Evolutionary conservation across 1,140 invertebrate genomes (phyloP).

Genomic region (Drosophila sp.): DNA sequence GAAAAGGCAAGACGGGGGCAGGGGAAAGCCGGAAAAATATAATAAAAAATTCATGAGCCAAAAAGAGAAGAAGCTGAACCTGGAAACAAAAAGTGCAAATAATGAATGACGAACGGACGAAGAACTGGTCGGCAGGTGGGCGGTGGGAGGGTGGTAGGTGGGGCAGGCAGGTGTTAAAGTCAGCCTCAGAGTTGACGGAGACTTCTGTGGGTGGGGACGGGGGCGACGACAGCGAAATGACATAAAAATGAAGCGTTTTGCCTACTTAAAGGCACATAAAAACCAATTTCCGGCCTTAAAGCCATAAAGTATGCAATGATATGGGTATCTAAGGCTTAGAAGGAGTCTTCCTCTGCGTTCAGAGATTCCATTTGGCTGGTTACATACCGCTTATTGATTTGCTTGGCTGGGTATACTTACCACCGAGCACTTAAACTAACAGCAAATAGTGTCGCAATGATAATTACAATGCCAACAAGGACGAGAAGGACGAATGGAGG

Average conservation of each 20-base stretch:
- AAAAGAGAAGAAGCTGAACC: conserved; percentile 58
- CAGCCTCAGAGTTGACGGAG: not conserved
- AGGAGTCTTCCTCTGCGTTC: not conserved
- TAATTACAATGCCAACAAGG: conserved; percentile 74
- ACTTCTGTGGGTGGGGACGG: not conserved
- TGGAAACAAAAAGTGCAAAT: conserved; percentile 63
- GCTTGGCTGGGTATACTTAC: conserved; percentile 42
- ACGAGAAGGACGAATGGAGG: not conserved
- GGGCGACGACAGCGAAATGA: conserved; percentile 62
- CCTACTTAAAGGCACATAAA: conserved; percentile 79
- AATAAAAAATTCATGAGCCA: conserved; percentile 80
- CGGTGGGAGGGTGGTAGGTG: not conserved
- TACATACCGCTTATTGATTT: conserved; percentile 62
- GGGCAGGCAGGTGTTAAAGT: conserved; percentile 20
- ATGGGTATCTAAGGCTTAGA: conserved; percentile 29
- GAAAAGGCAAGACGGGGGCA: not conserved
- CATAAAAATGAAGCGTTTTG: conserved; percentile 81
- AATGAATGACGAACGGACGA: conserved; percentile 71
- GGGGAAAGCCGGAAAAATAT: conserved; percentile 68
- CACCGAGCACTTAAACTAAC: conserved; percentile 70
- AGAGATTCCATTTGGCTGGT: conserved; percentile 18
- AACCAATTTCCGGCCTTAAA: conserved; percentile 71
- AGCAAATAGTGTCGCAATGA: conserved; percentile 79
- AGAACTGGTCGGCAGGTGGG: conserved; percentile 18
- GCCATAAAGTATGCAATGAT: conserved; percentile 66